Base-by-base conservation (phyloP, 2,113 vertebrate genomes). In the Lycaon pictus region DNA sequence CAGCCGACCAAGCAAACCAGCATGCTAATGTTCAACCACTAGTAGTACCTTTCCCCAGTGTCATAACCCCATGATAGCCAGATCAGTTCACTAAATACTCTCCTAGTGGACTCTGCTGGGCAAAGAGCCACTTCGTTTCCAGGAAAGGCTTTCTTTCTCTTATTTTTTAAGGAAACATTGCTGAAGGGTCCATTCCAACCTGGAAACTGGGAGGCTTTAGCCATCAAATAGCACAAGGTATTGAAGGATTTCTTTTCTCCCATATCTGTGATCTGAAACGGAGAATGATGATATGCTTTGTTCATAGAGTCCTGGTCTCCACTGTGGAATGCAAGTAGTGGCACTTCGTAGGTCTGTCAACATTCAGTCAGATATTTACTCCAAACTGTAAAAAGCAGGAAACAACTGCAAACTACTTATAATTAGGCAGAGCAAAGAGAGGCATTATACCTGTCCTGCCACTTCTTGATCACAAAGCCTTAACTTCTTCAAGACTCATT, bases 81-180 rank as follows among this genome's bases (percentile, higher is more conserved):
- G 86, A 58, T 65, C 82, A 37, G 25, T n/a, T 84, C 65, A 58
- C 27, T 4, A 67, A 89, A 55, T 37, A 72, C 5, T 72, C 35
- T 92, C 43, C 60, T 48, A 19, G 60, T 32, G 11, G 51, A 60
- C 35, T 20, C 3, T 27, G 27, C 29, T 9, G n/a, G 76, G 29
- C 79, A 32, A 29, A 72, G 27, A 87, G 65, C 86, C 63, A 51
- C 79, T 95, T 19, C 20, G 69, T 72, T 97, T 96, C 81, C 72
- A 35, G 72, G 35, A 94, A 96, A 90, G 72, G 29, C 16, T 35
- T 43, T 82, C 48, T 53, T 53, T 67, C 84, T 87, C 43, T 77
- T 51, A 67, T 79, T 90, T 90, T 94, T 85, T 53, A 74, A 84
- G 58, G 76, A 81, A 93, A 71, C 83, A 23, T 80, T 81, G 23